A percentile compares a stretch with the other conserved stretches of the same genome.
These are phyloP conservation scores for Eupithecia tripunctaria DNA, from an alignment of 2,888 invertebrate species.

Conservation along the genomic window DNA sequence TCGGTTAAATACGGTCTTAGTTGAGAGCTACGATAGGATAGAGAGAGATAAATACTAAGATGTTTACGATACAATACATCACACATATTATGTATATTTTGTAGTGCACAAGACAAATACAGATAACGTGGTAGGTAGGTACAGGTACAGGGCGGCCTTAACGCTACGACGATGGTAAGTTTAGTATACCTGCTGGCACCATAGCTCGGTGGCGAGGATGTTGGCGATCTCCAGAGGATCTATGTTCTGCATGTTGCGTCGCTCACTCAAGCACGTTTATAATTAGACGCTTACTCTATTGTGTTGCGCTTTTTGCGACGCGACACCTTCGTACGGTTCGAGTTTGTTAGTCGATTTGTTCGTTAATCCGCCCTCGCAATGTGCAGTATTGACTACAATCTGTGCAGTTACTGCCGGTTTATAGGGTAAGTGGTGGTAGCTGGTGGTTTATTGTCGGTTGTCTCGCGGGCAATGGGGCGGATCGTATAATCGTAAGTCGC, in stretches of 20 bases:
- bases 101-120: background rate
- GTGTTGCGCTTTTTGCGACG: conserved; percentile 84
- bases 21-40: background rate
- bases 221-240: conserved; percentile 94
- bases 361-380: conserved; percentile 83
- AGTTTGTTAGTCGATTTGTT: conserved; percentile 83
- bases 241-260: conserved; percentile 84
- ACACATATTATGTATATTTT: background rate
- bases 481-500: conserved; percentile 62
- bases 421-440: conserved; percentile 40
- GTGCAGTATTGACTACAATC: conserved; percentile 61
- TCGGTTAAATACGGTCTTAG: background rate
- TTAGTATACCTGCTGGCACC: conserved; percentile 90
- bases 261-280: conserved; percentile 76
- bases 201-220: conserved; percentile 92
- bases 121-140: background rate
- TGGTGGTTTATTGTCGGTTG: conserved; percentile 32
- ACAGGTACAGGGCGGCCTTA: background rate
- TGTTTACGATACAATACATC: background rate
- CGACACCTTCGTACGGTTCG: conserved; percentile 83
- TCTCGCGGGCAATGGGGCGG: conserved; percentile 58
- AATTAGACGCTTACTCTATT: conserved; percentile 84
- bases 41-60: background rate
- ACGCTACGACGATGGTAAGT: conserved; percentile 12
- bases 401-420: conserved; percentile 45